Evolutionary conservation across 2,797 vertebrate species (phyloP), one percentile per base, ranked within the genome.

Genomic region (Macropodus opercularis): DNA sequence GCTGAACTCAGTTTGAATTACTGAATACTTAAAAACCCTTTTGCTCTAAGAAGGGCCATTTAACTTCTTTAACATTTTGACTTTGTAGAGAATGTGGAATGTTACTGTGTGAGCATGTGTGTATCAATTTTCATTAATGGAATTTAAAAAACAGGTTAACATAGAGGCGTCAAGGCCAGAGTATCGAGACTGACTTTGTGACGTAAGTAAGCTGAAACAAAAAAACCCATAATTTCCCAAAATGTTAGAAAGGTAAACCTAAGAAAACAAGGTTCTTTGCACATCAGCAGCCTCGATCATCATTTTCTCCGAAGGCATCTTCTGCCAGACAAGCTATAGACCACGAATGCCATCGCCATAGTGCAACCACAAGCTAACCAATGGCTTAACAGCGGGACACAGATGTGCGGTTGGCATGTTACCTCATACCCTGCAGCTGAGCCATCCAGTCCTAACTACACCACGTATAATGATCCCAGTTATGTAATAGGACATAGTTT

Each of bases 351-450:
- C 58, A 78, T 64, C 74, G 61, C 74, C 78, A 72, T 85, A 65
- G 59, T 63, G 66, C 69, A 55, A 87, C 85, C 88, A 87, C 86
- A 87, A 77, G 61, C 67, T 65, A 67, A 77, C 78, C 75, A 58
- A 44, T 26, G 58, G 72, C 75, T 86, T 83, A 84, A 80, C 52
- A 66, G 70, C 55, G 75, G 77, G 72, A 66, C 27, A 40, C 40
- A 80, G 78, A 72, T 68, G 48, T 81, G 53, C 63, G 73, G 67
- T 84, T 85, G 69, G 44, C 39, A 77, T 75, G 74, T 85, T 89
- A 80, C 76, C 81, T 80, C 79, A 79, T 85, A 64, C 66, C 70
- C 14, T 36, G 59, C 70, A 72, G 59, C 40, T 66, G 42, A 84
- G 75, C 75, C 79, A 71, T 67, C 68, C 52, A 61, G 49, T 72